Base-by-base conservation (phyloP, 2,797 vertebrate genomes). In the Enteromius afrohamiltoni region DNA sequence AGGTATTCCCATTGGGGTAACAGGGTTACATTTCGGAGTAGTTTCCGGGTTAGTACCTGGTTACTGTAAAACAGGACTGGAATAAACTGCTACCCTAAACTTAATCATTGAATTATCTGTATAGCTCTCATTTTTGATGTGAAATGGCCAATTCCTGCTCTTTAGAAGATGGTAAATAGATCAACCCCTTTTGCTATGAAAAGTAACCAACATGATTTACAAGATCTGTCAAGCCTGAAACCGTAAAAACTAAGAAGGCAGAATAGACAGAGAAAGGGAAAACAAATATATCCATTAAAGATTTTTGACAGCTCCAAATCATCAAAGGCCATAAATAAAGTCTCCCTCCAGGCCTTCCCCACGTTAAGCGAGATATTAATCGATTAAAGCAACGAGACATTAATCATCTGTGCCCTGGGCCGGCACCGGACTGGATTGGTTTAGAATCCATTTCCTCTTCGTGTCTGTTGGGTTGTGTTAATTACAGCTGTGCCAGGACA, bases 381-480 rank as follows among this genome's bases (percentile, higher is more conserved):
- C 53, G 80, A 89, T 88, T 89, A 87, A 87, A 87, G 78, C 84
- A 88, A 86, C 49, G 67, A 88, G 45, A 60, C 88, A 91, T 91
- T 90, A 86, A 93, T 92, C 91, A 91, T 86, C 80, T 86, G 87
- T 82, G 84, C 87, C 89, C 91, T 92, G 37, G 62, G 49, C 76
- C 45, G 2, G 60, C 87, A 89, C 89, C 91, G 14, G 55, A 80
- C 81, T 80, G 74, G 79, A 92, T 88, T 90, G 91, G 87, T 91
- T 90, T 80, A 85, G 82, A 91, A 92, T 92, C 88, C 87, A 85
- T 88, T 91, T 91, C 89, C 91, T 89, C 84, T 89, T 85, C 89
- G 86, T 31, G 87, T 92, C 90, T 89, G 85, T 87, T 90, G 88
- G 77, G 45, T 71, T 37, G 81, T 77, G 87, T 86, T 88, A 88